Evolutionary conservation across 1,140 invertebrate genomes (phyloP).

Genomic region (Maconellicoccus hirsutus): DNA sequence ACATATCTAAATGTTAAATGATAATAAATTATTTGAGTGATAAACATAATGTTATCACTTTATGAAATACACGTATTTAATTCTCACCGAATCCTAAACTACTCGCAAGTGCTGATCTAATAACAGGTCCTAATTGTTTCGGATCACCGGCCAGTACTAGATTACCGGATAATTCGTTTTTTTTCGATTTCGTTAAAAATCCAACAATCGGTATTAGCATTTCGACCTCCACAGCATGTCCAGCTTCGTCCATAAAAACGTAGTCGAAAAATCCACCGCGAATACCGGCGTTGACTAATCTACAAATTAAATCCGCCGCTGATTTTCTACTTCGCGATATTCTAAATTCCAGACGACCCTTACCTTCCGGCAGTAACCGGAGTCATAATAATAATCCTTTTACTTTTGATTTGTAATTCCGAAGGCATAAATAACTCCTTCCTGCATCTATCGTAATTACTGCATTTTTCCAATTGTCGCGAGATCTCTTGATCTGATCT

Average conservation of each 20-base stretch:
- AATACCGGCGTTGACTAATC: conserved; percentile 36
- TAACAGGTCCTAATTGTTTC: conserved; percentile 74
- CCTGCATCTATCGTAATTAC: conserved; percentile 20
- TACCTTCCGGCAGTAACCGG: background rate
- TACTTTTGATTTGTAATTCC: background rate
- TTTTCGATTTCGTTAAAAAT: background rate
- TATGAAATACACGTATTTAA: background rate
- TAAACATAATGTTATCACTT: too few relatives aligned
- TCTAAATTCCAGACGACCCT: too few relatives aligned
- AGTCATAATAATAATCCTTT: background rate
- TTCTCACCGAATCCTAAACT: conserved; percentile 45
- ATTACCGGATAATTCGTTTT: conserved; percentile 38
- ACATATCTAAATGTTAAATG: conserved; percentile 21
- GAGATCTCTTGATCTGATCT: background rate
- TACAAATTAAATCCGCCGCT: too few relatives aligned
- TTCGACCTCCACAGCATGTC: conserved; percentile 81
- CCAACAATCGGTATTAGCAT: conserved; percentile 50
- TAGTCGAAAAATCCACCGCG: conserved; percentile 70
- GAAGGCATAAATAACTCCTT: background rate
- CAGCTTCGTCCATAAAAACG: conserved; percentile 80
- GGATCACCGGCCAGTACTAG: conserved; percentile 83
- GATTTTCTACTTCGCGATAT: too few relatives aligned
- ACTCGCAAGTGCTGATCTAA: conserved; percentile 50
- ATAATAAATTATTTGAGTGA: too few relatives aligned
- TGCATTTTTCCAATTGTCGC: conserved; percentile 8